Conservation (phyloP, 2,113 vertebrate species). For the Xenopus laevis region DNA sequence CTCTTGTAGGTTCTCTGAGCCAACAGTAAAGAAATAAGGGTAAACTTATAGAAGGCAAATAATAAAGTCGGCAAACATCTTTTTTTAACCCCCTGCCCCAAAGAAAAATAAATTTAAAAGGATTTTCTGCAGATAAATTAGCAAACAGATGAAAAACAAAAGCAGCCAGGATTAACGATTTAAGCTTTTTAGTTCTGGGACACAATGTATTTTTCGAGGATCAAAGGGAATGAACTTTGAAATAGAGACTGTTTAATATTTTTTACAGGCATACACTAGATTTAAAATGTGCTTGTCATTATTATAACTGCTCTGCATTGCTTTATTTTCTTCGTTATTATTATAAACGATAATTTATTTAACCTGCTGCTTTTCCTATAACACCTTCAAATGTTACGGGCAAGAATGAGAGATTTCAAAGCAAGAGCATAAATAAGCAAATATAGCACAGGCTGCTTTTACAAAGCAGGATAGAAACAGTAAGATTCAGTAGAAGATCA, state of each 20-base stretch:
- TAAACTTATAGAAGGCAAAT: conserved; percentile 35
- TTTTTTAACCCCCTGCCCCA: conserved; percentile 18
- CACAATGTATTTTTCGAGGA: conserved; percentile 5
- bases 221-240: not conserved
- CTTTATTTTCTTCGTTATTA: too few species aligned
- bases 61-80: conserved; percentile 40
- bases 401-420: too few species aligned
- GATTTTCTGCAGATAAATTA: conserved; percentile 13
- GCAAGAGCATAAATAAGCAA: too few species aligned
- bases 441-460: too few species aligned
- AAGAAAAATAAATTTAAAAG: conserved; percentile 7
- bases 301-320: not conserved
- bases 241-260: too few species aligned
- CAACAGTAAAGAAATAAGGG: conserved; percentile 39
- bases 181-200: conserved; percentile 2
- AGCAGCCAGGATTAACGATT: not conserved
- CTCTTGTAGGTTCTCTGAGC: conserved; percentile 41
- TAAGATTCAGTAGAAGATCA: too few species aligned
- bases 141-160: not conserved
- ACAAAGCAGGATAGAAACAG: too few species aligned
- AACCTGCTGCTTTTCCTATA: too few species aligned
- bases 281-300: not conserved
- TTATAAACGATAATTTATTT: too few species aligned
- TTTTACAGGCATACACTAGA: too few species aligned
- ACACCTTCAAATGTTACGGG: too few species aligned